Evolutionary conservation across 1,140 invertebrate genomes (phyloP), one percentile per base, ranked within the genome.

Genomic region (Conopomorpha cramerella): DNA sequence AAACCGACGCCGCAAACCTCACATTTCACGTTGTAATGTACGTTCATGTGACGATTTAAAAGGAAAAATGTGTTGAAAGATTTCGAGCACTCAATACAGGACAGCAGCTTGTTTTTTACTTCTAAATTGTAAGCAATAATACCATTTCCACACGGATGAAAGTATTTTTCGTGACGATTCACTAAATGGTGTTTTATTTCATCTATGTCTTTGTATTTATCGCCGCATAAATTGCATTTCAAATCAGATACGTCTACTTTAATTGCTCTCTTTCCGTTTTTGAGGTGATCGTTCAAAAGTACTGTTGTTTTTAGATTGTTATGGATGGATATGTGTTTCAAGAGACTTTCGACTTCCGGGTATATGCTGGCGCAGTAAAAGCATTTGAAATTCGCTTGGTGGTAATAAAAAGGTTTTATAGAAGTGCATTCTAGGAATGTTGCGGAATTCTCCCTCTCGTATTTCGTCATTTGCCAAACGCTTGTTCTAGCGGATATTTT

Each of bases 1-100:
- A 78, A 79, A 0, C 67, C 70, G 10, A 76, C 45, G 3, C 71
- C 74, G 36, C 77, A 80, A 1, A 63, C 62, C 36, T 78, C 76
- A 34, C 77, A 80, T 2, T 71, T 64, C 0, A 71, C 64, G 30
- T 43, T 71, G 19, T 56, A 70, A 41, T 76, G 71, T 2, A 52
- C 67, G 19, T 76, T 76, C 66, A 76, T 72, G 38, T 76, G 71
- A 27, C 62, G 44, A 14, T 76, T 76, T 1, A 76, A 38, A 2
- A 72, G 48, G 32, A 72, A 72, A 28, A 76, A 76, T 0, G 67
- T 60, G 26, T 68, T 72, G 30, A 74, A 74, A 0, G 50, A 54
- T 23, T 70, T 70, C 0, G 43, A 39, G 35, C 70, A 74, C 36
- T 54, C 64, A 29, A 70, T 63, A 34, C 70, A 74, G 2, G 63